Conservation (phyloP, 2,797 vertebrate species). For the Falco rusticolus region DNA sequence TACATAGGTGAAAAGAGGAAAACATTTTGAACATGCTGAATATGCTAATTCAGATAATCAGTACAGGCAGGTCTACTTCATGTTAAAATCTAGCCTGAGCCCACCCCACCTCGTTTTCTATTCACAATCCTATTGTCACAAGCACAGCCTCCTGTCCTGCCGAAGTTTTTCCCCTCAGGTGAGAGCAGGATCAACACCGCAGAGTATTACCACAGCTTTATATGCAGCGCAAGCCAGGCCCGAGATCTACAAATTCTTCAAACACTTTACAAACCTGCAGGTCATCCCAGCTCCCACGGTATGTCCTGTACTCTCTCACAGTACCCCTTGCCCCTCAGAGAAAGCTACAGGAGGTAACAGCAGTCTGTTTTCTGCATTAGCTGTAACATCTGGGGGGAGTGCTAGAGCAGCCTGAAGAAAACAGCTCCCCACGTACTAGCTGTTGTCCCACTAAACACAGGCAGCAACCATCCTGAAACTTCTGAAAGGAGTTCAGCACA, state of each 20-base stretch:
- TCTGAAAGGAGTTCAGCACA: neutral
- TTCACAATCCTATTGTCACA: neutral
- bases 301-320: neutral
- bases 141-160: neutral
- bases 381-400: neutral
- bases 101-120: neutral
- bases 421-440: accelerated
- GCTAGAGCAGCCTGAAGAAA: neutral
- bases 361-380: neutral
- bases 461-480: neutral
- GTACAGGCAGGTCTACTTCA: neutral
- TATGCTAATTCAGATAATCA: neutral
- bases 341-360: neutral
- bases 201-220: neutral
- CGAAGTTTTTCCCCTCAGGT: neutral
- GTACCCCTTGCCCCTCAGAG: neutral
- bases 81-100: neutral
- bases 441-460: neutral
- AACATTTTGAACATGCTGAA: neutral
- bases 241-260: neutral
- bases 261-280: neutral
- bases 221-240: neutral
- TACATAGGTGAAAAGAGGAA: neutral
- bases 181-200: neutral
- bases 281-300: neutral